Conservation (phyloP, 1,140 invertebrate genomes). For the Drosophila kikkawai region DNA sequence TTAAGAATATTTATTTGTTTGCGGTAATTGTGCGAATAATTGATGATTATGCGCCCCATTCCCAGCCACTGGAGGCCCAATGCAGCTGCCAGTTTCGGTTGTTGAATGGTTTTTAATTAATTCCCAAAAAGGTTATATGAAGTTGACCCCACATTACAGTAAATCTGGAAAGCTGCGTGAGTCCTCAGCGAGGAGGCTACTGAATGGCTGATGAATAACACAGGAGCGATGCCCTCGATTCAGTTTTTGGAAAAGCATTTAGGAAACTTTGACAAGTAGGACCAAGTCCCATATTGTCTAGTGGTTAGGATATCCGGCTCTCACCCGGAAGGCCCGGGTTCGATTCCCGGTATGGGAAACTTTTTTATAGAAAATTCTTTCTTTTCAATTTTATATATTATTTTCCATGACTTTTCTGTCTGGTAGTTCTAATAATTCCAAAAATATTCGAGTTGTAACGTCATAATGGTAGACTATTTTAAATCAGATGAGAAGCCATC, state of each 20-base stretch:
- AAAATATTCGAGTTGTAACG: no score
- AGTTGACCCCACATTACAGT: constrained; percentile 53
- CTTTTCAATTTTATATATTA: background rate
- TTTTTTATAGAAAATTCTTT: constrained; percentile 2
- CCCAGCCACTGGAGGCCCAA: constrained; percentile 37
- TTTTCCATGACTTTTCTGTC: constrained; percentile 25
- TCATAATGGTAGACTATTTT: background rate
- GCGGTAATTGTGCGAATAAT: constrained; percentile 81
- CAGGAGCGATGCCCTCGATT: background rate
- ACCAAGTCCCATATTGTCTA: constrained; percentile 88
- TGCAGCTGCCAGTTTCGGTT: constrained; percentile 43
- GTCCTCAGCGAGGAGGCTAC: background rate
- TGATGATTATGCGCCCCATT: constrained; percentile 74
- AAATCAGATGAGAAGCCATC: background rate
- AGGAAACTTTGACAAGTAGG: constrained; percentile 86
- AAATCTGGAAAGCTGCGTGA: constrained; percentile 22
- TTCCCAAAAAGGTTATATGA: constrained; percentile 54
- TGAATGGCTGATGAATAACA: constrained; percentile 6
- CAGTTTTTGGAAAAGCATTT: background rate
- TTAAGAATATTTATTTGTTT: constrained; percentile 82
- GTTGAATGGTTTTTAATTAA: constrained; percentile 73
- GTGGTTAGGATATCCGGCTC: constrained; percentile 94
- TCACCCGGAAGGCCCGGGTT: constrained; percentile 94
- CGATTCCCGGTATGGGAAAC: constrained; percentile 34
- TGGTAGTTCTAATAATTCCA: background rate